These are phyloP conservation scores for Schizaphis graminum DNA, from an alignment of 2,888 invertebrate genomes.

Conservation along the genomic window DNA sequence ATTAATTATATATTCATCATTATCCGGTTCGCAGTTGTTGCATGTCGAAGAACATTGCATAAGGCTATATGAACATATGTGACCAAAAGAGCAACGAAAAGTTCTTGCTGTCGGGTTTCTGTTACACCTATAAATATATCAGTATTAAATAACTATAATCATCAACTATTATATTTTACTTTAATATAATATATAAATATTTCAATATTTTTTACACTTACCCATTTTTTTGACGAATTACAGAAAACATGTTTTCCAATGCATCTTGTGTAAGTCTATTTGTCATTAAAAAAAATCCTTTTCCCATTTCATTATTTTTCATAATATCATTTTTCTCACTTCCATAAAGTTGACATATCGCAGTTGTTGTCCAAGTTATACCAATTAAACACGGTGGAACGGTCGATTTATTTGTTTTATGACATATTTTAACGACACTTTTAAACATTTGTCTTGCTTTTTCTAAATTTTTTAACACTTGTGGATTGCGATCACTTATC, in stretches of 20 bases:
- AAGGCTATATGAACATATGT: not conserved
- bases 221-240: constrained; percentile 1
- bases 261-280: constrained; percentile 22
- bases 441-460: not conserved
- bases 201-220: too few species aligned
- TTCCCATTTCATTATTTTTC: constrained; percentile 41
- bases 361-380: constrained; percentile 66
- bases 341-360: constrained; percentile 67
- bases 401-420: constrained; percentile 52
- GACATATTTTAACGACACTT: too few species aligned
- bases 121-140: not conserved
- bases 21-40: not conserved
- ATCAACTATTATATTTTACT: too few species aligned
- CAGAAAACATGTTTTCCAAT: constrained; percentile 15
- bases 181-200: too few species aligned
- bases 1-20: not conserved
- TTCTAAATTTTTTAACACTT: constrained; percentile 66
- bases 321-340: constrained; percentile 66
- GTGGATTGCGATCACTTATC: constrained; percentile 67
- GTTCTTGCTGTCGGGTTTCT: constrained; percentile 17
- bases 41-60: constrained; percentile 14
- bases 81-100: not conserved
- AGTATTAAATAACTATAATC: too few species aligned
- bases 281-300: constrained; percentile 18
- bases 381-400: constrained; percentile 68